These are phyloP conservation scores for Ennomos erosarius DNA, from an alignment of 2,888 invertebrate genomes.

Conservation along the genomic window DNA sequence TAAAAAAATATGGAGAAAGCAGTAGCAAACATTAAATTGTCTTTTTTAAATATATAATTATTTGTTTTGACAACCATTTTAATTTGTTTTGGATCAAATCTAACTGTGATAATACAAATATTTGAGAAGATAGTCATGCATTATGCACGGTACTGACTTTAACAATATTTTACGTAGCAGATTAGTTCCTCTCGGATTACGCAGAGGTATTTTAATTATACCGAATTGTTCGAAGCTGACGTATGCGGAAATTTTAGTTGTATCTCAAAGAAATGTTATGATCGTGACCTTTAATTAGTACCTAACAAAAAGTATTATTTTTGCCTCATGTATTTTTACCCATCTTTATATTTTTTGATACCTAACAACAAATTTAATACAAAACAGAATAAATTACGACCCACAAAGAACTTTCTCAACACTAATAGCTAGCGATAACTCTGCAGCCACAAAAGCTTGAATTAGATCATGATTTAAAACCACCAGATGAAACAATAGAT, in stretches of 20 bases:
- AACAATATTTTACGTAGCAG: slow-evolving; percentile 10
- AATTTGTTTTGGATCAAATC: no score
- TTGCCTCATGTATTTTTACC: no score
- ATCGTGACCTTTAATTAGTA: slow-evolving; percentile 10
- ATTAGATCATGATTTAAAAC: slow-evolving; percentile 17
- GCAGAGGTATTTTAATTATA: slow-evolving; percentile 35
- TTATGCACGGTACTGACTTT: slow-evolving; percentile 8
- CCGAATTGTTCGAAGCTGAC: slow-evolving; percentile 16
- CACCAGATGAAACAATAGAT: slow-evolving; percentile 13
- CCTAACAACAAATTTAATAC: not conserved
- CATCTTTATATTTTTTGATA: no score
- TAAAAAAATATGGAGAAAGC: no score
- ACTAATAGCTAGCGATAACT: slow-evolving; percentile 17
- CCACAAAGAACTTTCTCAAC: slow-evolving; percentile 22
- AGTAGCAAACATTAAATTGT: not conserved
- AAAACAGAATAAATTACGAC: slow-evolving; percentile 9
- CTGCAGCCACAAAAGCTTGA: slow-evolving; percentile 11
- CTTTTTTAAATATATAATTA: not conserved
- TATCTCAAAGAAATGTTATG: slow-evolving; percentile 9
- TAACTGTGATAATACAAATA: no score
- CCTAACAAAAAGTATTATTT: not conserved
- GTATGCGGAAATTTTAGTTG: slow-evolving; percentile 3
- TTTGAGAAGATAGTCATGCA: no score
- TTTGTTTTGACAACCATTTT: no score
- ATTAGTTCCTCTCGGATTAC: slow-evolving; percentile 33